Evolutionary conservation across 2,113 vertebrate species (phyloP), one percentile per base, ranked within the genome.

Genomic region (Ranitomeya variabilis): DNA sequence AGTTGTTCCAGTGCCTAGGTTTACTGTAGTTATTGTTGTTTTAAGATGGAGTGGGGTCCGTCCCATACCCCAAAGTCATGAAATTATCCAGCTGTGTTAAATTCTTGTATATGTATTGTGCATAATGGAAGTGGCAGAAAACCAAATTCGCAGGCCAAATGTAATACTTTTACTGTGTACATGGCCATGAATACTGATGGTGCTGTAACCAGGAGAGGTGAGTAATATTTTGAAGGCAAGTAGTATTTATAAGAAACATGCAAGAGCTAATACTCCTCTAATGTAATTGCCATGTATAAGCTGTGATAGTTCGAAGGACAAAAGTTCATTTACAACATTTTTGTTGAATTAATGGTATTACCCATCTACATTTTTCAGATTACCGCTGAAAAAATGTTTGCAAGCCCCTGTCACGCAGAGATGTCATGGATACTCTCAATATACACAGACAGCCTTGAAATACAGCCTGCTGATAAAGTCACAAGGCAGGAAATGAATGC

Each of bases 401-500:
- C 18, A 83, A 67, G 81, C 10, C 26, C 51, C 5, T 21, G 62
- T 67, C 19, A 51, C 12, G 37, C 37, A 23, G 12, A 81, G 81
- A 37, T 67, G 62, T 54, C 81, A 54, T 52, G 51, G 62, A 83
- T 52, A 67, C 80, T 51, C n/a, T n/a, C 37, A 67, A 52, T 54
- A 62, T 64, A 19, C 26, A 54, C 45, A 69, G 62, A 54, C 62
- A 69, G 62, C 62, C 31, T 23, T 66, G 37, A n/a, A 37, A 79
- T 19, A 51, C 31, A 82, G 80, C 19, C 59, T 23, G 73, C 73
- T 86, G 85, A 86, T 86, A 83, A 52, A 85, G 85, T 86, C 85
- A 86, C 71, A 77, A 77, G 85, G 73, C 69, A 86, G 73, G 85
- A 86, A 86, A 86, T 86, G 71, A 86, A 86, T 60, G 37, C 3